Percentiles rank a stretch among this genome's conserved stretches.
Conservation (phyloP, 2,113 vertebrate species). For the Heterocephalus glaber region DNA sequence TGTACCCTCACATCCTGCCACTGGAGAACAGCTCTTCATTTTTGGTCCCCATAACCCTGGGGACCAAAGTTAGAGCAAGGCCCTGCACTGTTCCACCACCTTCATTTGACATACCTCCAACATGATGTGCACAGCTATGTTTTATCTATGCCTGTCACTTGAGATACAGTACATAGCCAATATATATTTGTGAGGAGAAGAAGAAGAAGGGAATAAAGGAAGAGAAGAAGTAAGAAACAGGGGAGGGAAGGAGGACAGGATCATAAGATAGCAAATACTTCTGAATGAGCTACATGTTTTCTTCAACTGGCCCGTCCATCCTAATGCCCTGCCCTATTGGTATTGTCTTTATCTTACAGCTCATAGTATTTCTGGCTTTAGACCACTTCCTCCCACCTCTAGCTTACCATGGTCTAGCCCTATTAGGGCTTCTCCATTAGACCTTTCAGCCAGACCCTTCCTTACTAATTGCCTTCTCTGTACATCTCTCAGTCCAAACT, state of each 20-base stretch:
- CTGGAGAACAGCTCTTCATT: neutral
- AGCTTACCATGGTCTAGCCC: neutral
- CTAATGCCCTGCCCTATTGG: neutral
- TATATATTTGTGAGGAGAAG: neutral
- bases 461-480: neutral
- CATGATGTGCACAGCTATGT: neutral
- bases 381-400: neutral
- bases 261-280: neutral
- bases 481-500: neutral
- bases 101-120: neutral
- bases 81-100: neutral
- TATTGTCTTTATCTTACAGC: neutral
- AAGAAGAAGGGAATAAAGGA: too few species aligned
- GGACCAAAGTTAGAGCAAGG: neutral
- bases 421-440: neutral
- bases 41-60: neutral
- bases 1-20: neutral
- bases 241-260: neutral
- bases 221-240: accelerated
- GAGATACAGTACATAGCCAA: neutral
- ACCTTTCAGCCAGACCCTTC: neutral
- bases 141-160: neutral
- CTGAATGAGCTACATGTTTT: neutral
- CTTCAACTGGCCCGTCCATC: neutral
- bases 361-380: neutral